Evolutionary conservation across 1,140 invertebrate genomes (phyloP).

Genomic region (Hyles euphorbiae): DNA sequence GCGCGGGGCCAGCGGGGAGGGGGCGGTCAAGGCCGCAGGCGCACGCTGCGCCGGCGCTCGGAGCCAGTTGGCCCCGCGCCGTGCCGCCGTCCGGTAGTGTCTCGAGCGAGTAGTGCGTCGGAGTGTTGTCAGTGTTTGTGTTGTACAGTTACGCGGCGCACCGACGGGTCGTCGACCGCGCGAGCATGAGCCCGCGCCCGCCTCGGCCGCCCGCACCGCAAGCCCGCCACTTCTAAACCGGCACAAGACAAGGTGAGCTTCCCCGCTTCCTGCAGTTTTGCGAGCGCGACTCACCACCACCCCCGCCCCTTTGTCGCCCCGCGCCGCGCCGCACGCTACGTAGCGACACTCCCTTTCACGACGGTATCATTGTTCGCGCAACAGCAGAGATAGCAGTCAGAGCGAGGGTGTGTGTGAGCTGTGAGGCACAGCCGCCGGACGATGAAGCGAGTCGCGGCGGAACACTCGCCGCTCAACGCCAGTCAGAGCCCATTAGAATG

Average conservation of each 20-base stretch:
- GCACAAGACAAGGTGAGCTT: constrained; percentile 45
- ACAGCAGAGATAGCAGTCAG: too few relatives aligned
- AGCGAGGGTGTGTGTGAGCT: too few relatives aligned
- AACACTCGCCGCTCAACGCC: too few relatives aligned
- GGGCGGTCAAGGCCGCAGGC: constrained; percentile 61
- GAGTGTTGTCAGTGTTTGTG: constrained; percentile 40
- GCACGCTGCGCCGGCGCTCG: constrained; percentile 39
- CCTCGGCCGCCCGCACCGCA: constrained; percentile 21
- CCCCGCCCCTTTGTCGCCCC: not conserved
- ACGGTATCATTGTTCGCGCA: too few relatives aligned
- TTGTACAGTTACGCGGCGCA: constrained; percentile 43
- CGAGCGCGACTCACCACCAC: not conserved
- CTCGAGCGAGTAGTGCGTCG: constrained; percentile 10
- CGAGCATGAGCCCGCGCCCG: constrained; percentile 53
- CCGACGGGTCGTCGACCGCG: constrained; percentile 57
- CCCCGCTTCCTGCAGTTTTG: constrained; percentile 10
- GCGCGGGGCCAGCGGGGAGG: constrained; percentile 24
- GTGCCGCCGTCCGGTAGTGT: constrained; percentile 17
- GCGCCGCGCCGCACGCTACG: too few relatives aligned
- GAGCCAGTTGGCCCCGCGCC: constrained; percentile 36
- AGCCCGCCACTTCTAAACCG: constrained; percentile 34
- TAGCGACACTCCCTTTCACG: too few relatives aligned
- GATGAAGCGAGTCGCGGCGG: too few relatives aligned
- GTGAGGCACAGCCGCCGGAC: too few relatives aligned
- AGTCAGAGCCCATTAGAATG: too few relatives aligned